phyloP scores from a whole-genome alignment of 1,140 invertebrate genomes.

The Chelonus insularis region DNA sequence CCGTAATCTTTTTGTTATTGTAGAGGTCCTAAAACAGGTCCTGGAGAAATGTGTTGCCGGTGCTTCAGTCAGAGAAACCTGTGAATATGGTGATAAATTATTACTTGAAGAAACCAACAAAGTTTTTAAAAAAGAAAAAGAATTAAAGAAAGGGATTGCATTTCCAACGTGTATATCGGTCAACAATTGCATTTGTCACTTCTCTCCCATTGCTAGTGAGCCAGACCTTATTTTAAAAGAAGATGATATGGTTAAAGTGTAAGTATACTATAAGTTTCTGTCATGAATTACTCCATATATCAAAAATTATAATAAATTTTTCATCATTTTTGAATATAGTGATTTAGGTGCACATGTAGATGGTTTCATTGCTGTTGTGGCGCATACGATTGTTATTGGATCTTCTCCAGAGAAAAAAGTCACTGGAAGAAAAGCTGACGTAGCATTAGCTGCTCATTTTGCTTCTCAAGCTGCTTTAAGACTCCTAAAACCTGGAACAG shows the following conservation, averaged over 20 bases:
- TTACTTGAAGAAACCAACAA: conserved; percentile 91
- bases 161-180: conserved; percentile 98
- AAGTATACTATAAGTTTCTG: too few relatives aligned
- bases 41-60: conserved; percentile 85
- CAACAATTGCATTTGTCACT: conserved; percentile 99
- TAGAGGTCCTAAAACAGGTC: conserved; percentile 88
- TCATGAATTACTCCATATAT: too few relatives aligned
- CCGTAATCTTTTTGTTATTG: neutral
- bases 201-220: conserved; percentile 93
- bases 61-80: conserved; percentile 88
- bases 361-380: conserved; percentile 98
- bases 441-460: conserved; percentile 91
- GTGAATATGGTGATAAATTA: conserved; percentile 88
- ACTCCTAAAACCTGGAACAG: conserved; percentile 88
- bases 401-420: conserved; percentile 72
- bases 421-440: conserved; percentile 91
- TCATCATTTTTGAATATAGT: conserved; percentile 62
- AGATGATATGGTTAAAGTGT: conserved; percentile 98
- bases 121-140: conserved; percentile 98
- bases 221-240: conserved; percentile 84
- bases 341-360: conserved; percentile 98
- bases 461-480: conserved; percentile 93
- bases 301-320: conserved; percentile 8
- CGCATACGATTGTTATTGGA: conserved; percentile 92
- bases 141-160: conserved; percentile 96